Evolutionary conservation across 2,888 invertebrate species (phyloP).

Genomic region (Amiota minor): DNA sequence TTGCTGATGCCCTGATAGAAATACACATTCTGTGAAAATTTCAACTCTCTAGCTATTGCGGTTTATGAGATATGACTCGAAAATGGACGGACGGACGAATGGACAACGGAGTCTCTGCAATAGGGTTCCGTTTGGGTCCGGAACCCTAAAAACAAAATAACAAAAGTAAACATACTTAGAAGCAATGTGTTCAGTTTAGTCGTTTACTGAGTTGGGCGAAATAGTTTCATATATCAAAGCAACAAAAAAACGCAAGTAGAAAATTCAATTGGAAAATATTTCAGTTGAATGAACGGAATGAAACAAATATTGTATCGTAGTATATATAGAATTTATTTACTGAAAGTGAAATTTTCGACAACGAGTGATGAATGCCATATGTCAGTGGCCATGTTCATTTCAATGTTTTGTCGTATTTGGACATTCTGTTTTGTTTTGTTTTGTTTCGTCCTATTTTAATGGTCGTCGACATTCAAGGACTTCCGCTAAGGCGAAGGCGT

Average conservation of each 20-base stretch:
- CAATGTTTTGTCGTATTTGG: not conserved
- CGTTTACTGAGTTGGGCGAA: not conserved
- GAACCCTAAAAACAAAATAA: no score
- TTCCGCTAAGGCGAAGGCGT: not conserved
- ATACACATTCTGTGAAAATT: no score
- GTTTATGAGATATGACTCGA: no score
- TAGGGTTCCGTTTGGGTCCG: no score
- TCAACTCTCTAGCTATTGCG: no score
- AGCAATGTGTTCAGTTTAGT: not conserved
- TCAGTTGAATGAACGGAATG: not conserved
- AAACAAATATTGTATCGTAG: not conserved
- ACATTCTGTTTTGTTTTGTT: no score
- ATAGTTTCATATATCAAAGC: not conserved
- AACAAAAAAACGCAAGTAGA: not conserved
- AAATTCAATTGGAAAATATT: not conserved
- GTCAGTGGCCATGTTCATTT: not conserved
- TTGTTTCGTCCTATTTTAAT: not conserved
- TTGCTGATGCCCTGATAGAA: no score
- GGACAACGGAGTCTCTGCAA: no score
- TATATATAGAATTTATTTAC: not conserved
- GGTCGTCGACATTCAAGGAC: not conserved
- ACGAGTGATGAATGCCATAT: slow-evolving; percentile 8
- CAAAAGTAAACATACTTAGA: not conserved
- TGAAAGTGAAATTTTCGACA: slow-evolving; percentile 15
- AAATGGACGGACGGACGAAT: no score